Conservation (phyloP, 2,888 invertebrate species). For the Orthonevra nobilis region DNA sequence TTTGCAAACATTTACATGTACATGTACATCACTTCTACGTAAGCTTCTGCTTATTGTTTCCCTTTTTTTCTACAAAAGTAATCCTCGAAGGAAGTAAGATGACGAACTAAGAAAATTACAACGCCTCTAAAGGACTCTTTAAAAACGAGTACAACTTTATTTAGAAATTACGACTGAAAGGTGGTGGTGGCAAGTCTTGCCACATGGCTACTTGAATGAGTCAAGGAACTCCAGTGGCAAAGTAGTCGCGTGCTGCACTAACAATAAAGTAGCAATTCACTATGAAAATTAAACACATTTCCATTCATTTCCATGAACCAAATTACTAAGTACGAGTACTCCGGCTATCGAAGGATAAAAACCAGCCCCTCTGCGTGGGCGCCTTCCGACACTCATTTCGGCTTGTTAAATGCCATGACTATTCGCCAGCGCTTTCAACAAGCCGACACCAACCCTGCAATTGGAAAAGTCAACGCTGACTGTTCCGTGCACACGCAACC, state of each 20-base stretch:
- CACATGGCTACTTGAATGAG: no score
- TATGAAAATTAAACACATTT: slow-evolving; percentile 37
- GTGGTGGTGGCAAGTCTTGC: no score
- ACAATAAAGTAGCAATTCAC: slow-evolving; percentile 37
- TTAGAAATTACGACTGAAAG: no score
- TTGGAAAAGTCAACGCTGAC: slow-evolving; percentile 48
- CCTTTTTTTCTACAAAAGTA: no score
- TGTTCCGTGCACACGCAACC: slow-evolving; percentile 46
- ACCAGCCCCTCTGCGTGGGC: slow-evolving; percentile 47
- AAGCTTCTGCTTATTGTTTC: not conserved
- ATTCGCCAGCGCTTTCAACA: slow-evolving; percentile 11
- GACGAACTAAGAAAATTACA: no score
- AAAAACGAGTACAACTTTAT: no score
- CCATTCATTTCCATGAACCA: slow-evolving; percentile 38
- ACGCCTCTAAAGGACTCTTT: no score
- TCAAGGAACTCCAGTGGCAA: not conserved
- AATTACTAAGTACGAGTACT: slow-evolving; percentile 37
- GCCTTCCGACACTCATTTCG: slow-evolving; percentile 44
- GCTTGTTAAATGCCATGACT: slow-evolving; percentile 65
- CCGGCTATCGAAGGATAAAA: slow-evolving; percentile 22
- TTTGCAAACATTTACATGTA: no score
- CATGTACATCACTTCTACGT: no score
- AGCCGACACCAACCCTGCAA: slow-evolving; percentile 43
- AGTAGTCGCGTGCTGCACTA: slow-evolving; percentile 19
- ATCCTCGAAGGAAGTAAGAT: no score